Evolutionary conservation across 2,888 invertebrate genomes (phyloP).

Genomic region (Trissonchulus latispiculum): DNA sequence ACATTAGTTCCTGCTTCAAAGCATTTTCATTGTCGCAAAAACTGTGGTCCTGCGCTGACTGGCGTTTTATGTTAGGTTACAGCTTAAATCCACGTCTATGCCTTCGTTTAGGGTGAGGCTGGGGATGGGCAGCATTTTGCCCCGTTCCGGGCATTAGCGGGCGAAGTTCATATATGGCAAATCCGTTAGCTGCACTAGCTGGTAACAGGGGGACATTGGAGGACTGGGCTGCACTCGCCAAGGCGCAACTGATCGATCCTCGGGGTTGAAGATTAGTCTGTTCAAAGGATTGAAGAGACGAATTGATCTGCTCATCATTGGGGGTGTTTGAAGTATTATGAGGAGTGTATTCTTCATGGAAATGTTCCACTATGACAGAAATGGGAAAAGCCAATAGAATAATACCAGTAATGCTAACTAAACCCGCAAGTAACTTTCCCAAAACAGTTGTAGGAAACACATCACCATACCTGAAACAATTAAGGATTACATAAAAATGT

Average conservation of each 20-base stretch:
- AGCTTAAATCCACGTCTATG: background rate
- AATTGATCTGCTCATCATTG: no score
- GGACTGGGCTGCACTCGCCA: background rate
- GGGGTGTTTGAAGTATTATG: background rate
- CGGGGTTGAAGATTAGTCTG: no score
- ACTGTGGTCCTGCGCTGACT: no score
- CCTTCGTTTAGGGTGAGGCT: background rate
- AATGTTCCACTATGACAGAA: constrained; percentile 12
- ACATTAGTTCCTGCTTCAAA: no score
- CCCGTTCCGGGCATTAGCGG: background rate
- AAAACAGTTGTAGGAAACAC: background rate
- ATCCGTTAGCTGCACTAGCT: constrained; percentile 5
- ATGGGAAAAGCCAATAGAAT: constrained; percentile 4
- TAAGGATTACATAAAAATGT: no score
- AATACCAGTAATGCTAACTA: constrained; percentile 5
- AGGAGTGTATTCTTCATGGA: constrained; percentile 6
- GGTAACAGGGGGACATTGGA: background rate
- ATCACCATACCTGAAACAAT: constrained; percentile 11
- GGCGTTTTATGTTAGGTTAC: no score
- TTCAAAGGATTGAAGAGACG: no score
- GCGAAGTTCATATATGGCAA: background rate
- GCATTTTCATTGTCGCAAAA: no score
- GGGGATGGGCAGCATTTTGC: background rate
- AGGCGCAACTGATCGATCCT: background rate
- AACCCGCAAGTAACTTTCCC: background rate